Evolutionary conservation across 2,888 invertebrate species (phyloP).

Genomic region (Agrypnus murinus): DNA sequence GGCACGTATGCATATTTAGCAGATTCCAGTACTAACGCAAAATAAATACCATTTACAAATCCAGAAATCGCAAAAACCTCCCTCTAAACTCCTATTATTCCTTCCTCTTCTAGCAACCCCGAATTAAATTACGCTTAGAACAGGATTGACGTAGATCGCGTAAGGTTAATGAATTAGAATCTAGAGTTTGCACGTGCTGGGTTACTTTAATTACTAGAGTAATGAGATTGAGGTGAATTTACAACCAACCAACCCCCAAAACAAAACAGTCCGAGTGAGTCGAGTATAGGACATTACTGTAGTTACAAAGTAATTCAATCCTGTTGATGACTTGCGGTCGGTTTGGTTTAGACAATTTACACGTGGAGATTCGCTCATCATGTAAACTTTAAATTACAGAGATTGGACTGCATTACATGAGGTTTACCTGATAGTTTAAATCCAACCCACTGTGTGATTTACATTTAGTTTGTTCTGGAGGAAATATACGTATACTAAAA

Average conservation of each 20-base stretch:
- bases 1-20: conserved; percentile 28
- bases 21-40: conserved; percentile 32
- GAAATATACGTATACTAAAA: background rate
- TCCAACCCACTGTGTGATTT: background rate
- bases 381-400: conserved; percentile 37
- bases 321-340: conserved; percentile 38
- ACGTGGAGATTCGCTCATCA: conserved; percentile 25
- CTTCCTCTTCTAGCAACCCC: background rate
- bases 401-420: conserved; percentile 8
- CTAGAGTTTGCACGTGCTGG: conserved; percentile 38
- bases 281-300: conserved; percentile 43
- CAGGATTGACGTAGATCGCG: background rate
- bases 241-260: too few relatives aligned
- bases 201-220: conserved; percentile 51
- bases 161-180: conserved; percentile 14
- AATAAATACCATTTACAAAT: conserved; percentile 29
- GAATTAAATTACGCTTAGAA: background rate
- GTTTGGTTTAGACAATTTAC: conserved; percentile 47
- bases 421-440: conserved; percentile 4
- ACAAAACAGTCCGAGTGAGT: conserved; percentile 32
- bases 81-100: background rate
- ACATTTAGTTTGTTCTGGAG: background rate
- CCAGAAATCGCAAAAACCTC: background rate
- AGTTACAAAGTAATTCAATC: conserved; percentile 44
- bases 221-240: conserved; percentile 45